Evolutionary conservation across 1,140 invertebrate species (phyloP).

Genomic region (Caenorhabditis latens): DNA sequence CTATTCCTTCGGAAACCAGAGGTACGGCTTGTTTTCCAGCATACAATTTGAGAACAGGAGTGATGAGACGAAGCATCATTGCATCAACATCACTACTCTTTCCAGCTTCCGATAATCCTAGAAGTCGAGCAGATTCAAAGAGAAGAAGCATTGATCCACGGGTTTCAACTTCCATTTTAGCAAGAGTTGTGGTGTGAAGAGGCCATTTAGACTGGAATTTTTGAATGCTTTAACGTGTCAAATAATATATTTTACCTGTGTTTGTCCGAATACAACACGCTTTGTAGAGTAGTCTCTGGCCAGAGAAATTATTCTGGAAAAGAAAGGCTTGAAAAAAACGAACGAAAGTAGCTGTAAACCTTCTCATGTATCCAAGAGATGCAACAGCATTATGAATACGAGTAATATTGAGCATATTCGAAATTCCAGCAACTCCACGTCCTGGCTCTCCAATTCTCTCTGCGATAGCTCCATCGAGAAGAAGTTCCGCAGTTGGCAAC

Average conservation of each 20-base stretch:
- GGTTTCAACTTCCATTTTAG: constrained; percentile 80
- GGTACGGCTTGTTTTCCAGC: constrained; percentile 80
- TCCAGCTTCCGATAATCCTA: constrained; percentile 77
- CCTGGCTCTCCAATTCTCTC: constrained; percentile 80
- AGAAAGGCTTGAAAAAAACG: constrained; percentile 44
- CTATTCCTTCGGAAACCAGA: constrained; percentile 81
- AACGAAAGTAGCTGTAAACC: constrained; percentile 72
- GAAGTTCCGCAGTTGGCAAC: constrained; percentile 82
- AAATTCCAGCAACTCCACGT: constrained; percentile 81
- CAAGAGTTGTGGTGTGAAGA: constrained; percentile 81
- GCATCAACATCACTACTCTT: constrained; percentile 78
- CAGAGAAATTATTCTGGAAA: constrained; percentile 80
- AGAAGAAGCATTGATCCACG: constrained; percentile 78
- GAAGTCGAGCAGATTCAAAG: constrained; percentile 75
- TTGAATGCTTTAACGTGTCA: too few relatives aligned
- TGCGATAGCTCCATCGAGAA: constrained; percentile 81
- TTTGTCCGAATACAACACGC: constrained; percentile 80
- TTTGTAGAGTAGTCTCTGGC: constrained; percentile 81
- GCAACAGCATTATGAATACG: constrained; percentile 81
- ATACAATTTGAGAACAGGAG: constrained; percentile 81
- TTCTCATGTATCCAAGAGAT: constrained; percentile 80
- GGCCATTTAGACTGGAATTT: constrained; percentile 79
- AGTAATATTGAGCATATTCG: constrained; percentile 82
- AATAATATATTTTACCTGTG: constrained; percentile 45
- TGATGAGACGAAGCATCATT: constrained; percentile 80